These are phyloP conservation scores for Lymantria monacha DNA, from an alignment of 2,888 invertebrate species.

Conservation along the genomic window DNA sequence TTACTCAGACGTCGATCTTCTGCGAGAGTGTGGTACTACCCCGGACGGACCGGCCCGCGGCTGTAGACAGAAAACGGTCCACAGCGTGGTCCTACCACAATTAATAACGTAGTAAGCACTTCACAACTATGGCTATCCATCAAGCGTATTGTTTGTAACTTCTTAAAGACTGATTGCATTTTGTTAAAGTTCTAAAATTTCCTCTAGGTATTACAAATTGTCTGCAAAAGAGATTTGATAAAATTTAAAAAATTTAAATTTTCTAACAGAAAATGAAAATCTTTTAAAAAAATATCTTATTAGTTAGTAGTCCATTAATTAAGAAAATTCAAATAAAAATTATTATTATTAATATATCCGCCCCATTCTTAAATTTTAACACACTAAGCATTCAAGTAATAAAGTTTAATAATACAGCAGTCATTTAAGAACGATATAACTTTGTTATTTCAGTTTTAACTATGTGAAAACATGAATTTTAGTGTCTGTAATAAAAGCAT, in stretches of 20 bases:
- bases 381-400: neutral
- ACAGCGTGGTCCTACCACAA: too few species aligned
- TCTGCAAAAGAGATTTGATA: constrained; percentile 3
- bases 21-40: too few species aligned
- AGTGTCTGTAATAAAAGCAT: constrained; percentile 4
- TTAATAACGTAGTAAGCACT: constrained; percentile 3
- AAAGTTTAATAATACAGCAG: neutral
- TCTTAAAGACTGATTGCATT: constrained; percentile 10
- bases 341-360: neutral
- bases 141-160: constrained; percentile 5
- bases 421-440: neutral
- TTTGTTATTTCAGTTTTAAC: neutral
- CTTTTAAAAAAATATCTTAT: too few species aligned
- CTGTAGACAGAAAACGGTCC: too few species aligned
- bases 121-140: constrained; percentile 7
- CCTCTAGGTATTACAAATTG: constrained; percentile 9
- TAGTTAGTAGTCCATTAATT: neutral
- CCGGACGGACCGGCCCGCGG: too few species aligned
- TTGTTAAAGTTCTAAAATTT: constrained; percentile 4
- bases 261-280: too few species aligned
- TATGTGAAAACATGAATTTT: constrained; percentile 8
- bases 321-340: neutral
- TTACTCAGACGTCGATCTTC: too few species aligned
- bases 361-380: neutral
- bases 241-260: neutral